Evolutionary conservation across 2,797 vertebrate species (phyloP), one percentile per base, ranked within the genome.

Genomic region (Knipowitschia caucasica): DNA sequence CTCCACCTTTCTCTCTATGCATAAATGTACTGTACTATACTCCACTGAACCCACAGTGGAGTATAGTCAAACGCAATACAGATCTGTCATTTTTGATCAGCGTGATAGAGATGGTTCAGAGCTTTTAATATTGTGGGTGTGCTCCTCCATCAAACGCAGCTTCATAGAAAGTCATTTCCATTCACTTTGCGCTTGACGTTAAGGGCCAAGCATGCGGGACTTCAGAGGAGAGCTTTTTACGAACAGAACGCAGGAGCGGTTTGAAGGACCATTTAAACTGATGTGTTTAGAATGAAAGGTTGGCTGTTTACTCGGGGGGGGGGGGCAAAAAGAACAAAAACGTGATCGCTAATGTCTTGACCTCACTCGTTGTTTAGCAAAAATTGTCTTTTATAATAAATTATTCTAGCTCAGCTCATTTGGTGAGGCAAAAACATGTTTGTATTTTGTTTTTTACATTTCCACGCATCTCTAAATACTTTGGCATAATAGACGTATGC

Each of bases 31-130:
- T n/a, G n/a, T n/a, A n/a, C n/a, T n/a, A n/a, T n/a, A n/a, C n/a
- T n/a, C n/a, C n/a, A n/a, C n/a, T n/a, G n/a, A n/a, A n/a, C n/a
- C n/a, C n/a, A n/a, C 33, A 58, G 51, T 54, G 18, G 7, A 59
- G 49, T 64, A 53, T 59, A 75, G 77, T 79, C 71, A 73, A 72
- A 80, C 6, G 58, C 73, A 77, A 82, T 86, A 84, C 64, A 66
- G 63, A 77, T 63, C 80, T 84, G 86, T 85, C 88, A 86, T 75
- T 80, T 88, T 83, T 82, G 58, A 89, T 90, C 84, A 89, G 33
- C 66, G 33, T 82, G 62, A 86, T 52, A 51, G 36, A 77, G 72
- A 74, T 67, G 70, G 68, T 68, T 77, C 45, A 58, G 34, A 44
- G 39, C 17, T 77, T 31, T 31, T 64, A 29, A 35, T 50, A 18